Evolutionary conservation across 1,140 invertebrate genomes (phyloP).

Genomic region (Drosophila persimilis): DNA sequence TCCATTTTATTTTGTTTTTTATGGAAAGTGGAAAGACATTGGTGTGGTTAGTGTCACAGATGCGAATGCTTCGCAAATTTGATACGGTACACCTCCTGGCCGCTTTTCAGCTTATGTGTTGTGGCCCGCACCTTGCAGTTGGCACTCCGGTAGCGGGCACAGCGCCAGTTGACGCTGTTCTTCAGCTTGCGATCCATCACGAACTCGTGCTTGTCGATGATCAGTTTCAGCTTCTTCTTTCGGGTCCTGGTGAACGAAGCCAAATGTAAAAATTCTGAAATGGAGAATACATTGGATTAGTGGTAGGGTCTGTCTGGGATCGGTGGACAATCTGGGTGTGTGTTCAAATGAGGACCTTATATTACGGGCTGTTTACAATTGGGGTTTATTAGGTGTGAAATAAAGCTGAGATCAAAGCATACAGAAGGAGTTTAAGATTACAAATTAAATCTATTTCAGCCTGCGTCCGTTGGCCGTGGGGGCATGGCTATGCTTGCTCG

Average conservation of each 20-base stretch:
- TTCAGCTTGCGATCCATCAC: conserved; percentile 78
- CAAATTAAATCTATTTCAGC: not conserved
- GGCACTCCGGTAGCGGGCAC: conserved; percentile 70
- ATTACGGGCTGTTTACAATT: not conserved
- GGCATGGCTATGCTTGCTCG: conserved; percentile 66
- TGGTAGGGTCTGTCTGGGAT: not conserved
- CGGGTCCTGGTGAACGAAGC: conserved; percentile 68
- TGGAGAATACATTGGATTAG: conserved; percentile 26
- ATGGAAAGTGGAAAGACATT: too few species aligned
- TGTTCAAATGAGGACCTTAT: too few species aligned
- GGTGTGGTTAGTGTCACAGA: conserved; percentile 9
- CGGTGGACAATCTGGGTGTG: too few species aligned
- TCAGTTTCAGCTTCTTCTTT: conserved; percentile 69
- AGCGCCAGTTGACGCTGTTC: conserved; percentile 79
- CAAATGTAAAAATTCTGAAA: conserved; percentile 55
- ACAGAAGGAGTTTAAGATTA: conserved; percentile 3
- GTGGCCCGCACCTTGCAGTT: conserved; percentile 79
- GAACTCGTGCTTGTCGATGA: conserved; percentile 71
- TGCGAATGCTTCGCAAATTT: conserved; percentile 70
- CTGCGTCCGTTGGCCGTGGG: conserved; percentile 27
- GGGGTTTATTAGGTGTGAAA: conserved; percentile 1
- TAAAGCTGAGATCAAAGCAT: conserved; percentile 20
- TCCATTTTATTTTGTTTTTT: too few species aligned
- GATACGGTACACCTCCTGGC: conserved; percentile 64
- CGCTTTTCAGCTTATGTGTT: conserved; percentile 61